Evolutionary conservation across 2,797 vertebrate species (phyloP), one percentile per base, ranked within the genome.

Genomic region (Enteromius viviparus): DNA sequence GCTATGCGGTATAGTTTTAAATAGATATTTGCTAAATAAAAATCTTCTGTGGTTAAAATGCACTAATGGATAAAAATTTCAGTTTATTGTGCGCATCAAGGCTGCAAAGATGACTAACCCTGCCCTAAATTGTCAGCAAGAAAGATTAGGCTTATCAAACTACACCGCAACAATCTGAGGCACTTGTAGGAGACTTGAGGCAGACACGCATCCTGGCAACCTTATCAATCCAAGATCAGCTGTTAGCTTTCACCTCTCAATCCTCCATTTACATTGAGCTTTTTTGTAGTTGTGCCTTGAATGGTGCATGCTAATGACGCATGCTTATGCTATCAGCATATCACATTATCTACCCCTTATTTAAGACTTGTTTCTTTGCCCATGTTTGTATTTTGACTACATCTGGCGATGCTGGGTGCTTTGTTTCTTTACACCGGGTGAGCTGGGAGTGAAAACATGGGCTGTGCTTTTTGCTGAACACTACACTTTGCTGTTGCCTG

Each of bases 401-500:
- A 29, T 34, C 21, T 82, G 9, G 21, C 1, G 0, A 42, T 60
- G 78, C 26, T 9, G 4, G 68, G 15, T 21, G 40, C 62, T 78
- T 77, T 64, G 34, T 49, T n/a, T 78, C 10, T 78, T 76, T 60
- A 3, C 4, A 14, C 47, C 1, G n/a, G 14, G 14, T 34, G 17
- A 68, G 45, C 40, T 45, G 11, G 40, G 53, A 71, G 62, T 34
- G 47, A 68, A 55, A 51, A 58, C 15, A 9, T 23, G 2, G 40
- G 32, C 47, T 55, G 8, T 29, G 32, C 21, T 66, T 76, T 66
- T 53, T 69, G 69, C 81, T 83, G 87, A 86, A 75, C 76, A 17
- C 87, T 85, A 86, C 78, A 84, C 76, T 86, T 91, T 84, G 77
- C 83, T 79, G 82, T 83, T 78, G 70, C 85, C 77, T n/a, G 87